These are phyloP conservation scores for Zosterops japonicus DNA, from an alignment of 2,113 vertebrate species.

Conservation along the genomic window DNA sequence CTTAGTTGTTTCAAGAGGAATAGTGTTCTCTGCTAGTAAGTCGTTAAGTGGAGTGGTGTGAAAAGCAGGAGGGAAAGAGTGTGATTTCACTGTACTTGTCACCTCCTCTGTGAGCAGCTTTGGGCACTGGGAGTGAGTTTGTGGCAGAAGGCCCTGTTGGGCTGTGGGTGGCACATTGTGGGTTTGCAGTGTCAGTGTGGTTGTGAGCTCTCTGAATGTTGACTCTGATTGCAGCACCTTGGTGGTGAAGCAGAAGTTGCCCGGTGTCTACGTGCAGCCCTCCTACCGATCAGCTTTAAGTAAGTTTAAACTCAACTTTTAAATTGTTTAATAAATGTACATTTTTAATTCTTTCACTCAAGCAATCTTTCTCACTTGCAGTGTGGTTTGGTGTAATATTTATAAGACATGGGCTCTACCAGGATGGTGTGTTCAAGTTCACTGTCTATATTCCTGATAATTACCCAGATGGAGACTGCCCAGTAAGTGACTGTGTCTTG, in stretches of 20 bases:
- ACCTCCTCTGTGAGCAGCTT: background rate
- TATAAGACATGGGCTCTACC: constrained; percentile 95
- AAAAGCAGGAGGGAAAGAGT: background rate
- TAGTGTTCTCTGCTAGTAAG: background rate
- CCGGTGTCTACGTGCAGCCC: constrained; percentile 96
- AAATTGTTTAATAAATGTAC: rapidly evolving
- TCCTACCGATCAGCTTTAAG: constrained; percentile 95
- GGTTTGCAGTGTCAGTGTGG: background rate
- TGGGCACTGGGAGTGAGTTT: background rate
- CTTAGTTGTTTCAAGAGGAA: background rate
- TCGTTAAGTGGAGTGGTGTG: background rate
- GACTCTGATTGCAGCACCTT: constrained; percentile 83
- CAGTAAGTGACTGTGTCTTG: constrained; percentile 72
- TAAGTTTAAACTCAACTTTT: constrained; percentile 69
- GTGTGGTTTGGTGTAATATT: constrained; percentile 99
- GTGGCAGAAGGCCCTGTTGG: background rate
- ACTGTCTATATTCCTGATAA: constrained; percentile 99
- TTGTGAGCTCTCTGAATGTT: background rate
- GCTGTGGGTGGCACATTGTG: rapidly evolving
- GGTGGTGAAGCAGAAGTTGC: constrained; percentile 96
- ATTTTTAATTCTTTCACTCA: background rate
- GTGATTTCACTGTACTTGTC: background rate
- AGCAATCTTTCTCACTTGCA: constrained; percentile 55
- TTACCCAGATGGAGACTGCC: constrained; percentile 97
- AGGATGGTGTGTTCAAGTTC: constrained; percentile 98